Base-by-base conservation (phyloP, 2,888 invertebrate species). In the Plagodis dolabraria region DNA sequence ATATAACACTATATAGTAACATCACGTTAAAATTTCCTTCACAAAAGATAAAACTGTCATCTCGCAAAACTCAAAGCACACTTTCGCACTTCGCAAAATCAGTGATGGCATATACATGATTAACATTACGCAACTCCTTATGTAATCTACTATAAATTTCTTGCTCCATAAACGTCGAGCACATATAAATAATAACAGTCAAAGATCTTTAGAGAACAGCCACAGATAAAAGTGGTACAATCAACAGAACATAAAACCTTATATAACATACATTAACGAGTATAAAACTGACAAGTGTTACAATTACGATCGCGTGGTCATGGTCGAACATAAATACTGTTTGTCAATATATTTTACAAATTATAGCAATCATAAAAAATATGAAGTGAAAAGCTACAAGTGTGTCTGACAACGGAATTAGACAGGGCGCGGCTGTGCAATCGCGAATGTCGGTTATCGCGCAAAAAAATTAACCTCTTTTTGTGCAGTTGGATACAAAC, bases 261-360 rank as follows among this genome's bases (percentile, higher is more conserved):
- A 64, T 43, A 56, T 40, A 40, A 40, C 10, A 40, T 10, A 43
- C 6, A 43, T 12, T 9, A 7, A 43, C 9, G 12, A 43, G 49
- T 56, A 33, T 33, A 9, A 46, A 10, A 33, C 10, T 10, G 12
- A 48, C 49, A 50, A 52, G n/a, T 51, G 60, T 64, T 59, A 63
- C 63, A 63, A 51, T 61, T 64, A 63, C 64, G 65, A 69, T 68
- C 61, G 67, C 72, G 62, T 67, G 67, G 67, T 67, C 68, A 65
- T 53, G 65, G 68, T 34, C 68, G 62, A 64, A 68, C 67, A 67
- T 70, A 68, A 68, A 65, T 55, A 64, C 58, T 65, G 66, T 63
- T 66, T 68, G 43, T 47, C 53, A 6, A 53, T 54, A 49, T 77
- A 71, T 71, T 69, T 72, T 63, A 72, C 67, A 64, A 67, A 70